Evolutionary conservation across 2,113 vertebrate species (phyloP).

Genomic region (Urocolius indicus): DNA sequence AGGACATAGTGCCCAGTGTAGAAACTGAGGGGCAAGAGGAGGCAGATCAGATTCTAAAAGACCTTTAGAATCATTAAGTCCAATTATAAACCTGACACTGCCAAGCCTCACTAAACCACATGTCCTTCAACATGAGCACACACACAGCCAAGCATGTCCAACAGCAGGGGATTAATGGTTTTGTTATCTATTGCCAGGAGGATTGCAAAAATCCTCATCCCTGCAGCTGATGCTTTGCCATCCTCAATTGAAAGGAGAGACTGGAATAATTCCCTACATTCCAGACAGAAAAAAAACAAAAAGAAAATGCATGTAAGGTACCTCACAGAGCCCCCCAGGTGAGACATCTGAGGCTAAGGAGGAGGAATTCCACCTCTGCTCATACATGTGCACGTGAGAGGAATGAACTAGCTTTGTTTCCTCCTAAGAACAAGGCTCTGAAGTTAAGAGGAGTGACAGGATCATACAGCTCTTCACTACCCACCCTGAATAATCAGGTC

Average conservation of each 20-base stretch:
- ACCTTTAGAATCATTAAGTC: no score
- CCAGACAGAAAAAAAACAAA: not conserved
- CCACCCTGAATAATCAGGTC: not conserved
- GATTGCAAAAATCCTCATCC: not conserved
- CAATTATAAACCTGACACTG: no score
- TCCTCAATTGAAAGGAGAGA: not conserved
- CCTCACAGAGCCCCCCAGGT: not conserved
- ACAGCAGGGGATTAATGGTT: not conserved
- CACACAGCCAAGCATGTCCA: not conserved
- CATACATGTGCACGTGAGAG: not conserved
- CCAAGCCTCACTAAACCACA: no score
- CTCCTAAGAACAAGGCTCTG: not conserved
- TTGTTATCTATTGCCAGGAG: not conserved
- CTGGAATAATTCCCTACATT: not conserved
- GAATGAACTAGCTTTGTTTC: not conserved
- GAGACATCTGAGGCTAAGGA: not conserved
- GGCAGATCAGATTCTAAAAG: no score
- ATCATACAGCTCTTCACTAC: not conserved
- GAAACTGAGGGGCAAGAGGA: no score
- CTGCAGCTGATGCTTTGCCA: not conserved
- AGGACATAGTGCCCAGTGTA: no score
- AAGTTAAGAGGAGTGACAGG: not conserved
- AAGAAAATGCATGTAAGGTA: no score
- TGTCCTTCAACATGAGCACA: not conserved
- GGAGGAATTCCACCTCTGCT: not conserved